phyloP scores from a whole-genome alignment of 2,888 invertebrate genomes.

The Ryuthela nishihirai region DNA sequence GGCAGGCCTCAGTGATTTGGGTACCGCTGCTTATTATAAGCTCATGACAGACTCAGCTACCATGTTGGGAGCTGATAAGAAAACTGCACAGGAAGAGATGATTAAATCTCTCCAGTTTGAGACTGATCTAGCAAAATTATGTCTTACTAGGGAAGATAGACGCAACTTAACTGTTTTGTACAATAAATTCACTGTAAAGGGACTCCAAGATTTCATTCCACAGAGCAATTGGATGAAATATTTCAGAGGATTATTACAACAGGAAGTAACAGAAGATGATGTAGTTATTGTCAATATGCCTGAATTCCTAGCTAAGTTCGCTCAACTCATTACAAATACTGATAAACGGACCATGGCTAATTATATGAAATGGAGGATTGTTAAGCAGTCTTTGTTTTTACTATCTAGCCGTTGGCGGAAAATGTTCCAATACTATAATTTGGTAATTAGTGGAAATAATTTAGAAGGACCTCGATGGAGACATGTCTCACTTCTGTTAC shows the following conservation, averaged over 20 bases:
- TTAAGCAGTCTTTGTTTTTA: conserved; percentile 7
- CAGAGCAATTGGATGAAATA: conserved; percentile 64
- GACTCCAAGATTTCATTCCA: conserved; percentile 60
- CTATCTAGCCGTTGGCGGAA: conserved; percentile 55
- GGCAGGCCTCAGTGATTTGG: conserved; percentile 58
- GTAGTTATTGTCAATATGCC: conserved; percentile 72
- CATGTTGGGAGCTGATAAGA: conserved; percentile 73
- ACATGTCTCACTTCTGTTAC: conserved; percentile 67
- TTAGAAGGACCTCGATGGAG: conserved; percentile 75
- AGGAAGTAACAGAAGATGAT: conserved; percentile 60
- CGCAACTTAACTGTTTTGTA: conserved; percentile 86
- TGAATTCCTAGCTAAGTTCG: conserved; percentile 61
- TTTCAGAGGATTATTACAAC: conserved; percentile 69
- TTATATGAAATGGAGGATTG: conserved; percentile 79
- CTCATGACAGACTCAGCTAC: conserved; percentile 71
- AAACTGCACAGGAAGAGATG: conserved; percentile 65
- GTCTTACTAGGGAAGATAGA: conserved; percentile 80
- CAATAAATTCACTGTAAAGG: conserved; percentile 76
- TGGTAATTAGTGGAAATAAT: conserved; percentile 67
- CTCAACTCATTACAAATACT: conserved; percentile 58
- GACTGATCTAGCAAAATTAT: conserved; percentile 84
- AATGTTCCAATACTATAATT: conserved; percentile 73
- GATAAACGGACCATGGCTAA: conserved; percentile 69
- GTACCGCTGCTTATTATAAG: conserved; percentile 52
- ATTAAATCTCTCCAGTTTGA: conserved; percentile 78